These are phyloP conservation scores for Cataglyphis hispanica DNA, from an alignment of 1,140 invertebrate species.

Conservation along the genomic window DNA sequence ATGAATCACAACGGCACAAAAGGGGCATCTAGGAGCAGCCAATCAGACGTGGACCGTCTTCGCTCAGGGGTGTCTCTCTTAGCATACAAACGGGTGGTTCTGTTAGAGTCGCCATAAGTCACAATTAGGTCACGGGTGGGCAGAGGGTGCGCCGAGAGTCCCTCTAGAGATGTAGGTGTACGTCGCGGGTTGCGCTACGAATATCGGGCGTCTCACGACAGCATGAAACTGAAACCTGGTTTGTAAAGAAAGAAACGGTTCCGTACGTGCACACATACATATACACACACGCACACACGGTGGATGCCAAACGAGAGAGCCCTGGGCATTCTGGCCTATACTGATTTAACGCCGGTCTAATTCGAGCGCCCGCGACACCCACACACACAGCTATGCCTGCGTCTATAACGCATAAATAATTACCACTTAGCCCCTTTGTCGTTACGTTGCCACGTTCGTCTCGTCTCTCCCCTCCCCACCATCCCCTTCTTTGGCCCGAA, in stretches of 20 bases:
- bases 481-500: slow-evolving; percentile 16
- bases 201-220: slow-evolving; percentile 51
- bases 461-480: not conserved
- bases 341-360: slow-evolving; percentile 82
- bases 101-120: slow-evolving; percentile 83
- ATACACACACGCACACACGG: not conserved
- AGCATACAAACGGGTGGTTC: slow-evolving; percentile 70
- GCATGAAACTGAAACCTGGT: slow-evolving; percentile 29
- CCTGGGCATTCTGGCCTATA: slow-evolving; percentile 73
- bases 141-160: slow-evolving; percentile 73
- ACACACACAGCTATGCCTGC: slow-evolving; percentile 33
- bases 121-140: slow-evolving; percentile 82
- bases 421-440: slow-evolving; percentile 82
- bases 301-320: slow-evolving; percentile 56
- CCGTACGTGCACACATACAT: too few species aligned
- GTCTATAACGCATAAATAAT: slow-evolving; percentile 83
- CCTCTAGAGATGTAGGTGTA: slow-evolving; percentile 75
- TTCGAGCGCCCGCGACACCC: slow-evolving; percentile 73
- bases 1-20: slow-evolving; percentile 24
- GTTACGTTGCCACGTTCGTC: slow-evolving; percentile 70
- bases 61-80: slow-evolving; percentile 61
- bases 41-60: slow-evolving; percentile 57
- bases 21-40: slow-evolving; percentile 37
- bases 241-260: slow-evolving; percentile 1
- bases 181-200: slow-evolving; percentile 44